These are phyloP conservation scores for Diuraphis noxia DNA, from an alignment of 1,140 invertebrate genomes.

Conservation along the genomic window DNA sequence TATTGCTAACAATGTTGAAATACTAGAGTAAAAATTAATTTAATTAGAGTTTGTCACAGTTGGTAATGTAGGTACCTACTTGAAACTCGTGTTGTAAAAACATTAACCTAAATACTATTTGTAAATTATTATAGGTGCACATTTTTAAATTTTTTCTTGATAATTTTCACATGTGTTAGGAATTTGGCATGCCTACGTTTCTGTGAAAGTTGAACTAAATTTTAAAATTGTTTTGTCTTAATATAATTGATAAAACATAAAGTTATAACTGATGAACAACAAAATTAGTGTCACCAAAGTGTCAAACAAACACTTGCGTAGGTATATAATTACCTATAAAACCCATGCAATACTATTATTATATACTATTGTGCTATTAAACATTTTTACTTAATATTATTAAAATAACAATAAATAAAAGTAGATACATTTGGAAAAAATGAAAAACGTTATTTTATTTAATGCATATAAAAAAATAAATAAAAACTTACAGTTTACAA, in stretches of 20 bases:
- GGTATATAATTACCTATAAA: background rate
- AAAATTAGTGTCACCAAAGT: background rate
- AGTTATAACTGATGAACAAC: background rate
- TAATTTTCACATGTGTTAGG: background rate
- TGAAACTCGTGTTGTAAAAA: background rate
- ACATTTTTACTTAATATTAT: no score
- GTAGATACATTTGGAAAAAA: background rate
- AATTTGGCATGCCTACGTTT: background rate
- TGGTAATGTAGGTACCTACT: background rate
- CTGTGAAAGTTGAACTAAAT: background rate
- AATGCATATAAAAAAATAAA: background rate
- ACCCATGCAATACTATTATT: no score
- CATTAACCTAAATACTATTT: no score
- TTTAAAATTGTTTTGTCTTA: background rate
- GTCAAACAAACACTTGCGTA: background rate
- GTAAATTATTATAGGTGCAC: no score
- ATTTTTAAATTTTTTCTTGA: background rate
- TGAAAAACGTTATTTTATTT: background rate
- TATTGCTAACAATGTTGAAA: no score
- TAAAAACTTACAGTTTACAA: slow-evolving; percentile 1
- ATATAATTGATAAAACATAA: background rate
- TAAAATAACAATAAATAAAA: background rate
- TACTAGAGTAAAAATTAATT: no score
- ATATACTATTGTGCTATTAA: no score
- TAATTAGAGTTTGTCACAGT: no score